phyloP scores from a whole-genome alignment of 1,140 invertebrate genomes.

The Drosophila yakuba region DNA sequence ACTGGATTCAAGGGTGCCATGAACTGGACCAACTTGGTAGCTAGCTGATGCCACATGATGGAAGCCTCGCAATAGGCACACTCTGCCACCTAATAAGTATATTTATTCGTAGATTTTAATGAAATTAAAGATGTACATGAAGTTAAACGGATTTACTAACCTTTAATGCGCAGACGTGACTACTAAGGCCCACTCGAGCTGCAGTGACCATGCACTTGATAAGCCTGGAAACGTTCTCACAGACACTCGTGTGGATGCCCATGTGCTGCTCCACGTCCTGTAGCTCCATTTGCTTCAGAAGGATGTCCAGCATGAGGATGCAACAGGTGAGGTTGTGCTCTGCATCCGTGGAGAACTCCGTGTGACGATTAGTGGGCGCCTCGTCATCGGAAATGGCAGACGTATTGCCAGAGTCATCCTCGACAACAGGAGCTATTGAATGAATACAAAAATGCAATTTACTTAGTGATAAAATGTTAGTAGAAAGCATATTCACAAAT shows the following conservation, averaged over 20 bases:
- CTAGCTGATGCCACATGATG: slow-evolving; percentile 97
- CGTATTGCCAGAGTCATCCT: slow-evolving; percentile 89
- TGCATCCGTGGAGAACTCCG: slow-evolving; percentile 87
- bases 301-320: slow-evolving; percentile 97
- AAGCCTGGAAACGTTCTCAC: slow-evolving; percentile 91
- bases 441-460: not conserved
- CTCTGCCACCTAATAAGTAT: slow-evolving; percentile 85
- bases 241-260: slow-evolving; percentile 91
- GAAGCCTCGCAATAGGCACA: slow-evolving; percentile 96
- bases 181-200: slow-evolving; percentile 88
- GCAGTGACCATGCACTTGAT: slow-evolving; percentile 93
- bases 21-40: slow-evolving; percentile 91
- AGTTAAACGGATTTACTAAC: slow-evolving; percentile 25
- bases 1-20: slow-evolving; percentile 90
- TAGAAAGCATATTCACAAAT: slow-evolving; percentile 85
- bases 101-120: too few species aligned
- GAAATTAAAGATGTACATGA: too few species aligned
- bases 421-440: slow-evolving; percentile 86
- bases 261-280: slow-evolving; percentile 94
- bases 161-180: slow-evolving; percentile 88
- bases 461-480: too few species aligned
- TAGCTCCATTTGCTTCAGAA: slow-evolving; percentile 98
- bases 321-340: slow-evolving; percentile 95
- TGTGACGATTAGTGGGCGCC: slow-evolving; percentile 86
- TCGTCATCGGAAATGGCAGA: slow-evolving; percentile 90